phyloP scores from a whole-genome alignment of 1,140 invertebrate genomes.

The Drosophila subobscura region DNA sequence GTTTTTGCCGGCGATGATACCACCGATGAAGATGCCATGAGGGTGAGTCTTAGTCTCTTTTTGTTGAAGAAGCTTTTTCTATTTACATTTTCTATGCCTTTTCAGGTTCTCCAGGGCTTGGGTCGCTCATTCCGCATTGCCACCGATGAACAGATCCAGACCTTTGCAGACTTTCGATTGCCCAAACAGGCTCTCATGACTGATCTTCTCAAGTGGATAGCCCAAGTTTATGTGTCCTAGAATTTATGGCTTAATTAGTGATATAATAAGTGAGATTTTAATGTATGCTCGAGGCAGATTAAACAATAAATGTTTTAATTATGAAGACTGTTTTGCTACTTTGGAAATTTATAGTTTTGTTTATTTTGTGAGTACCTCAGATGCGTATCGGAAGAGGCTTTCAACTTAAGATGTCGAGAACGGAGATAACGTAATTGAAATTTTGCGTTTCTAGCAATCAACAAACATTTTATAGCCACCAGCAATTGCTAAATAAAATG shows the following conservation, averaged over 20 bases:
- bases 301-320: too few relatives aligned
- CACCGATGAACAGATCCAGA: constrained; percentile 90
- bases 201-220: constrained; percentile 92
- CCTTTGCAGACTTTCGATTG: constrained; percentile 91
- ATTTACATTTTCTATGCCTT: constrained; percentile 14
- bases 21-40: constrained; percentile 96
- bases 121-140: constrained; percentile 94
- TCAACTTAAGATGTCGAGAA: too few relatives aligned
- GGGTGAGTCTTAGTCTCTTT: constrained; percentile 85
- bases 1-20: constrained; percentile 95
- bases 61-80: neutral
- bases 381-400: too few relatives aligned
- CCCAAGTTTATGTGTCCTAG: constrained; percentile 47
- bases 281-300: neutral
- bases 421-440: too few relatives aligned
- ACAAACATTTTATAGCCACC: too few relatives aligned
- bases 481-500: too few relatives aligned
- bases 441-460: too few relatives aligned
- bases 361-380: too few relatives aligned
- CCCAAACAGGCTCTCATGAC: constrained; percentile 94
- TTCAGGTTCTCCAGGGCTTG: constrained; percentile 91
- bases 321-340: too few relatives aligned
- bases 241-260: neutral
- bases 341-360: too few relatives aligned
- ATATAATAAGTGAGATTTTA: constrained; percentile 12